Conservation (phyloP, 2,113 vertebrate species). For the Geococcyx californianus region DNA sequence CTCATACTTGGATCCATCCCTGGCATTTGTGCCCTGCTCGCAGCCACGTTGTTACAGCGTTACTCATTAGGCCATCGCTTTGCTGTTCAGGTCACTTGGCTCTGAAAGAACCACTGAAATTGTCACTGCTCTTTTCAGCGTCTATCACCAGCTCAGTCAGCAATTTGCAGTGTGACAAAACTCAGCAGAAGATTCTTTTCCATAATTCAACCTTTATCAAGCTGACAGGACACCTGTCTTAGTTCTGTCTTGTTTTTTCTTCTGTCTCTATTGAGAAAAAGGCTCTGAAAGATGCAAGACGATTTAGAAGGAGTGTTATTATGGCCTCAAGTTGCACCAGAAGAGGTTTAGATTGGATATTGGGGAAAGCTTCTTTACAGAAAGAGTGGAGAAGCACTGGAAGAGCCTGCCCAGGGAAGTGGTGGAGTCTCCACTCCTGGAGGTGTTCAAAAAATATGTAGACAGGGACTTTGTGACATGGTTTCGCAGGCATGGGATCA, state of each 20-base stretch:
- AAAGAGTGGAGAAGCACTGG: too few relatives aligned
- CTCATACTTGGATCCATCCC: neutral
- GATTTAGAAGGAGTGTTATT: neutral
- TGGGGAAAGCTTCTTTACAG: too few relatives aligned
- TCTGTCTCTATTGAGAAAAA: neutral
- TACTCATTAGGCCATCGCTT: neutral
- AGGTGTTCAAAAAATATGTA: too few relatives aligned
- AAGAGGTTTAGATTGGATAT: too few relatives aligned
- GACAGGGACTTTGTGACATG: too few relatives aligned
- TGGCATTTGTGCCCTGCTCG: neutral
- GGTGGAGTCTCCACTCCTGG: too few relatives aligned
- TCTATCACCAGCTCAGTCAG: neutral
- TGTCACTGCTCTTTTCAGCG: neutral
- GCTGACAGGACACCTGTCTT: neutral
- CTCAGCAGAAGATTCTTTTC: neutral
- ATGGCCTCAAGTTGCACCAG: too few relatives aligned
- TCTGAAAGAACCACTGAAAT: neutral
- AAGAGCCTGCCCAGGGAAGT: too few relatives aligned
- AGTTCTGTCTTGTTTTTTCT: neutral
- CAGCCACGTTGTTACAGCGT: rapidly evolving
- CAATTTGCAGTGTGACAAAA: neutral
- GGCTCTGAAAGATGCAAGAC: neutral
- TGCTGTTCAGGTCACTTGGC: neutral
- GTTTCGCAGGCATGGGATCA: too few relatives aligned
- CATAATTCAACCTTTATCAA: neutral